A percentile compares a stretch with the other conserved stretches of the same genome.
These are phyloP conservation scores for Heliothis peltigera DNA, from an alignment of 2,888 invertebrate genomes.

Conservation along the genomic window DNA sequence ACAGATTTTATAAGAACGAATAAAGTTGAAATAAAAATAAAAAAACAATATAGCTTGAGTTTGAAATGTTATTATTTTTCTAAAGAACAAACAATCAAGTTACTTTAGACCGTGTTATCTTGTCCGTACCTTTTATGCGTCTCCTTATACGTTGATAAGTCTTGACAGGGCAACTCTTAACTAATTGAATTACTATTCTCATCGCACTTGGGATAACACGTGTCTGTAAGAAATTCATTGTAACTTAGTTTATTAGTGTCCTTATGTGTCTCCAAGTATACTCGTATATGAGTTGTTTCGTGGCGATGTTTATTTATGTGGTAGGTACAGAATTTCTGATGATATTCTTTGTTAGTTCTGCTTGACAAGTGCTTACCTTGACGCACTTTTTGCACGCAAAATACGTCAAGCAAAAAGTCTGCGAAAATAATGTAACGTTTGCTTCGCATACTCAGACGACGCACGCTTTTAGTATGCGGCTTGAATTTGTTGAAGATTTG, in stretches of 20 bases:
- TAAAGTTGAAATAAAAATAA: too few relatives aligned
- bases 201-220: conserved; percentile 42
- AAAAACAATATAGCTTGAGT: too few relatives aligned
- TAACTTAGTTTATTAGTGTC: conserved; percentile 43
- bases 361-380: background rate
- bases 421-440: too few relatives aligned
- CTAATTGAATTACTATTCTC: conserved; percentile 52
- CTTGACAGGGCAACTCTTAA: conserved; percentile 26
- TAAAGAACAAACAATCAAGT: background rate
- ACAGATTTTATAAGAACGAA: too few relatives aligned
- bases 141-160: conserved; percentile 19
- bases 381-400: too few relatives aligned
- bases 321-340: background rate
- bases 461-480: too few relatives aligned
- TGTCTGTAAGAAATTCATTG: conserved; percentile 21
- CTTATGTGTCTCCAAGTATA: conserved; percentile 4
- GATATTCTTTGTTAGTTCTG: background rate
- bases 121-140: background rate
- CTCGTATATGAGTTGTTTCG: conserved; percentile 1
- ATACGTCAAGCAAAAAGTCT: too few relatives aligned
- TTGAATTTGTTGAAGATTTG: too few relatives aligned
- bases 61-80: too few relatives aligned
- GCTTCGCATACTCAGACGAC: too few relatives aligned
- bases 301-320: background rate
- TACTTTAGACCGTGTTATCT: background rate